phyloP scores from a whole-genome alignment of 2,888 invertebrate genomes.

The Cylloceria caligata region DNA sequence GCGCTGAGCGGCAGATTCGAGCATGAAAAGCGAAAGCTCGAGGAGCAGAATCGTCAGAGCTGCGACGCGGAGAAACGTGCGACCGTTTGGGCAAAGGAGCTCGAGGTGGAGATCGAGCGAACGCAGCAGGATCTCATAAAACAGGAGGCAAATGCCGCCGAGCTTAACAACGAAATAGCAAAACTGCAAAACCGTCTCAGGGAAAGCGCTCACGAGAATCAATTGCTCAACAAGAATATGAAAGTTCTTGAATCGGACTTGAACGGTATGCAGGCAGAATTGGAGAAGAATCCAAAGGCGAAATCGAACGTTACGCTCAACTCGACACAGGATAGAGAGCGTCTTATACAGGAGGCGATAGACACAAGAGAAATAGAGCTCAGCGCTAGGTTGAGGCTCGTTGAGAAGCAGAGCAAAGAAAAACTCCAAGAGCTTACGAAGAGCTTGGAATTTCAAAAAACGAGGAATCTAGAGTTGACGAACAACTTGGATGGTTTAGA shows the following conservation, averaged over 20 bases:
- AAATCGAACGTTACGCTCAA: slow-evolving; percentile 40
- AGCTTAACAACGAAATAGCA: slow-evolving; percentile 67
- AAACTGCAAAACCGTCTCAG: slow-evolving; percentile 73
- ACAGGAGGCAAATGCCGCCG: slow-evolving; percentile 69
- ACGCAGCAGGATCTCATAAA: slow-evolving; percentile 75
- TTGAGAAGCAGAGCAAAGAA: slow-evolving; percentile 73
- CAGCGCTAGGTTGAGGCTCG: slow-evolving; percentile 71
- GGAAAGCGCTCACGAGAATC: slow-evolving; percentile 76
- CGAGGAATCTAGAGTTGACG: slow-evolving; percentile 75
- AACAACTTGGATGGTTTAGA: slow-evolving; percentile 76
- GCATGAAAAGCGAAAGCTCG: slow-evolving; percentile 71
- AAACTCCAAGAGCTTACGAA: slow-evolving; percentile 73
- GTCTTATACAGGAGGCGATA: slow-evolving; percentile 69
- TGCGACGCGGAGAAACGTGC: slow-evolving; percentile 76
- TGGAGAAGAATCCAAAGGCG: slow-evolving; percentile 69
- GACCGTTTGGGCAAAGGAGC: slow-evolving; percentile 75
- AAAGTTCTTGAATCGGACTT: slow-evolving; percentile 75
- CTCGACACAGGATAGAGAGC: slow-evolving; percentile 75
- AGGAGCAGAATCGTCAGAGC: slow-evolving; percentile 76
- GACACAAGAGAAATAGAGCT: slow-evolving; percentile 76
- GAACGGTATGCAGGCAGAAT: slow-evolving; percentile 74
- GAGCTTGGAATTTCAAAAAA: slow-evolving; percentile 74
- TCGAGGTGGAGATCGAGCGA: slow-evolving; percentile 80
- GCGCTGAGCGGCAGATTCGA: slow-evolving; percentile 71
- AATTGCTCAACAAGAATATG: slow-evolving; percentile 75